Conservation (phyloP, 2,113 vertebrate genomes). For the Aegithalos caudatus region DNA sequence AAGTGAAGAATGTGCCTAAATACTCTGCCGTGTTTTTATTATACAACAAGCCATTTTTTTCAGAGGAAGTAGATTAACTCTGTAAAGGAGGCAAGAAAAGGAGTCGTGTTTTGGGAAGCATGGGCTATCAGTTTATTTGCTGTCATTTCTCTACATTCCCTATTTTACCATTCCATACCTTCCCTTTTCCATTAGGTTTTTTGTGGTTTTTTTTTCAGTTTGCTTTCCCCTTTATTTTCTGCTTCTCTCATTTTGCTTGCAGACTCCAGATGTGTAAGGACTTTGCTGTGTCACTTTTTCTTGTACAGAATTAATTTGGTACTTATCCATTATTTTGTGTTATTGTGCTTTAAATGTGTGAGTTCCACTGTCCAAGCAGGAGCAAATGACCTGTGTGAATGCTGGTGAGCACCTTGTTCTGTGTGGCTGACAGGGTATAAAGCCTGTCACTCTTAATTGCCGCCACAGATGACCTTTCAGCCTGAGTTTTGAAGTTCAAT, state of each 20-base stretch:
- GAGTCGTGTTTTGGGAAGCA: background rate
- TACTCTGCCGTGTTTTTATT: background rate
- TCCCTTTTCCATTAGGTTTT: background rate
- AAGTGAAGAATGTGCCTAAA: background rate
- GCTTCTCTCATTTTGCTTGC: background rate
- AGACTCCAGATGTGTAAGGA: background rate
- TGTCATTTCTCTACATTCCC: background rate
- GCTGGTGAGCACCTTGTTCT: background rate
- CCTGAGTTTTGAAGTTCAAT: constrained; percentile 3
- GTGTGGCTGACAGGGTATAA: background rate
- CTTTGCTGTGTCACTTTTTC: background rate
- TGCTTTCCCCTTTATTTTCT: background rate
- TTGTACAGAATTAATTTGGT: background rate
- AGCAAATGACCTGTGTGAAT: background rate
- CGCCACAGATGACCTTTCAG: background rate
- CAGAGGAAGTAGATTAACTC: background rate
- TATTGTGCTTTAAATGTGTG: background rate
- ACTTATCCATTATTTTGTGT: background rate
- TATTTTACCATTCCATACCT: background rate
- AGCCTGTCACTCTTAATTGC: constrained; percentile 32
- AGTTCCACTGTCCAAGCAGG: background rate
- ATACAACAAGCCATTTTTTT: background rate
- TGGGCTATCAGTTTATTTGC: background rate
- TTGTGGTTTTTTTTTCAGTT: background rate
- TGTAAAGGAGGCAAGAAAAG: background rate